These are phyloP conservation scores for Hydropsyche tenuis DNA, from an alignment of 1,140 invertebrate genomes.

Conservation along the genomic window DNA sequence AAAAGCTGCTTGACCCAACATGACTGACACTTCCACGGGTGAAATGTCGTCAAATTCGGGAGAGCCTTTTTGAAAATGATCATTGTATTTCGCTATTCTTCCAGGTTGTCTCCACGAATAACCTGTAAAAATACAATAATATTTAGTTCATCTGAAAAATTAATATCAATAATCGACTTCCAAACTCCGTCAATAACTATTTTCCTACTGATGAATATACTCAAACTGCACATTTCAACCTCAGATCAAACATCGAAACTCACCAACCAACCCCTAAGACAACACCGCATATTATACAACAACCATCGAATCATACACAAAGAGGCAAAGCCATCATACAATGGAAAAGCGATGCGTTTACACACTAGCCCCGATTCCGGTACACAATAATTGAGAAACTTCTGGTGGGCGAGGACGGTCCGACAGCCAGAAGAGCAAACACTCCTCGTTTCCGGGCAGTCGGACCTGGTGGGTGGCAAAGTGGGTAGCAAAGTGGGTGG, in stretches of 20 bases:
- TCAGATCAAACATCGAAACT: no score
- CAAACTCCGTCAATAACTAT: no score
- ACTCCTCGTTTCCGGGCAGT: constrained; percentile 41
- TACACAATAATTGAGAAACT: constrained; percentile 34
- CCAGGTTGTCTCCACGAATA: constrained; percentile 43
- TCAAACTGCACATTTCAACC: no score
- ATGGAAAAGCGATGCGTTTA: neutral
- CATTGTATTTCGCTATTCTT: constrained; percentile 17
- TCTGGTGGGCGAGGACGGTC: neutral
- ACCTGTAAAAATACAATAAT: constrained; percentile 33
- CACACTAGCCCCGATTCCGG: constrained; percentile 1
- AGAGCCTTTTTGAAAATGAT: constrained; percentile 15
- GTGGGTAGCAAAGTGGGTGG: no score
- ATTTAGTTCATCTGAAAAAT: constrained; percentile 1
- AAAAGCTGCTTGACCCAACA: constrained; percentile 63
- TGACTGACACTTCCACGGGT: constrained; percentile 37
- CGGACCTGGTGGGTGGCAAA: neutral
- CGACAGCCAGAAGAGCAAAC: constrained; percentile 36
- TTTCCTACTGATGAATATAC: no score
- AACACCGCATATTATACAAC: neutral
- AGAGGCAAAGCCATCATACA: no score
- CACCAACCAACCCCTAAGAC: neutral
- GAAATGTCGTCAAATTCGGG: constrained; percentile 42
- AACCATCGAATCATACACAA: neutral
- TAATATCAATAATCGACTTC: no score